phyloP scores from a whole-genome alignment of 2,888 invertebrate genomes.

The Cabera pusaria region DNA sequence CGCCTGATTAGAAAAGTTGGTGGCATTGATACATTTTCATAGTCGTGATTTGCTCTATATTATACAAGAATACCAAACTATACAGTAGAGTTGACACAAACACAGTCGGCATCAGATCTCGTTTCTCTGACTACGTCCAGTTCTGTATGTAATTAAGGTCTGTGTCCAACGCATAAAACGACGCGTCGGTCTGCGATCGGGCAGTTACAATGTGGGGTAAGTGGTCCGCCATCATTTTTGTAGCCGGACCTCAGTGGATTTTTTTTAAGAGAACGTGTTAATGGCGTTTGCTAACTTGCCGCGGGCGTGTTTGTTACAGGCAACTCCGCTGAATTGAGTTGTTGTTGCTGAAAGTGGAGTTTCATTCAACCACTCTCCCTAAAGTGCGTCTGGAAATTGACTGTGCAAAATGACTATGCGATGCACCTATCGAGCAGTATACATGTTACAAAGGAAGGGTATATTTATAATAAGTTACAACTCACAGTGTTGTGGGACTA shows the following conservation, averaged over 20 bases:
- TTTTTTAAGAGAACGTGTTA: constrained; percentile 23
- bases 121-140: constrained; percentile 3
- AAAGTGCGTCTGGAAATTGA: constrained; percentile 7
- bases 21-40: too few species aligned
- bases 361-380: constrained; percentile 10
- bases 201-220: constrained; percentile 28
- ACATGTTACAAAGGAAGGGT: too few species aligned
- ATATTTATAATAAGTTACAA: too few species aligned
- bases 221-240: constrained; percentile 29
- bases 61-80: too few species aligned
- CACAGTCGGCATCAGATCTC: too few species aligned
- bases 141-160: constrained; percentile 51
- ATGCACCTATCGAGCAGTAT: too few species aligned
- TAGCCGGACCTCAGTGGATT: constrained; percentile 12
- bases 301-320: constrained; percentile 17
- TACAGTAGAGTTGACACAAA: too few species aligned
- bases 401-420: not conserved
- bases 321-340: constrained; percentile 15
- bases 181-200: constrained; percentile 25
- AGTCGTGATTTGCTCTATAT: too few species aligned
- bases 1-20: too few species aligned
- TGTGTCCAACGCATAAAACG: constrained; percentile 39
- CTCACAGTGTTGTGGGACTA: too few species aligned
- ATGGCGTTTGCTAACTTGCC: constrained; percentile 23
- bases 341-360: constrained; percentile 13